Evolutionary conservation across 2,888 invertebrate species (phyloP).

Genomic region (Acanthosepion pharaonis): DNA sequence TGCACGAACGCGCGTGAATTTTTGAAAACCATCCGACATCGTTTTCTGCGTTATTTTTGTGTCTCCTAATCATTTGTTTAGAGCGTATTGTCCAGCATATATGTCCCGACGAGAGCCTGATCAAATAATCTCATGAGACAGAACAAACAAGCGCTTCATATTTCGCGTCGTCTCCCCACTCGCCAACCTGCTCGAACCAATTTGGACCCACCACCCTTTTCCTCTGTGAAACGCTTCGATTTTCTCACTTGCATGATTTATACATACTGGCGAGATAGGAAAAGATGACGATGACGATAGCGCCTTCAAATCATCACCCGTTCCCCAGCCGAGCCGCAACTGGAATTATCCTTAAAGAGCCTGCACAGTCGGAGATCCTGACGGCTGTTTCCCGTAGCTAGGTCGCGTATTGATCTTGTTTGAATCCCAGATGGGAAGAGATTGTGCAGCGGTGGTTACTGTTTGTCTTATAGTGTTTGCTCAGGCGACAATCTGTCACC

Average conservation of each 20-base stretch:
- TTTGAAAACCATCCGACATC: neutral
- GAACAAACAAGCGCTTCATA: conserved; percentile 2
- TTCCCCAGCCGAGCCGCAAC: neutral
- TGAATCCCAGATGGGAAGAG: neutral
- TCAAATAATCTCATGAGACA: neutral
- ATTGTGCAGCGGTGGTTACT: neutral
- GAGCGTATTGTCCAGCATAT: neutral
- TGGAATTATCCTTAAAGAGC: neutral
- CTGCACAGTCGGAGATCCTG: neutral
- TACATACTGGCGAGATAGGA: neutral
- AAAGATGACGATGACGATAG: neutral
- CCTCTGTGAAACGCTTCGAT: neutral
- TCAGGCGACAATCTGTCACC: conserved; percentile 14
- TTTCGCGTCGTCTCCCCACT: neutral
- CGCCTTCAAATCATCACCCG: neutral
- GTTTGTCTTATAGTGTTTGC: neutral
- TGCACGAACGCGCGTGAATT: neutral
- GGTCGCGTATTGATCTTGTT: neutral
- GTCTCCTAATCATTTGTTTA: neutral
- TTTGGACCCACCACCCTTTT: no score
- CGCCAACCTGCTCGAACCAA: no score
- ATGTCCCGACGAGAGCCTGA: neutral
- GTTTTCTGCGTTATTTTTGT: neutral
- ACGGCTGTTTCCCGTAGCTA: neutral
- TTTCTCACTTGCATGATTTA: neutral